Conservation (phyloP, 2,113 vertebrate genomes). For the Rhizomys pruinosus region DNA sequence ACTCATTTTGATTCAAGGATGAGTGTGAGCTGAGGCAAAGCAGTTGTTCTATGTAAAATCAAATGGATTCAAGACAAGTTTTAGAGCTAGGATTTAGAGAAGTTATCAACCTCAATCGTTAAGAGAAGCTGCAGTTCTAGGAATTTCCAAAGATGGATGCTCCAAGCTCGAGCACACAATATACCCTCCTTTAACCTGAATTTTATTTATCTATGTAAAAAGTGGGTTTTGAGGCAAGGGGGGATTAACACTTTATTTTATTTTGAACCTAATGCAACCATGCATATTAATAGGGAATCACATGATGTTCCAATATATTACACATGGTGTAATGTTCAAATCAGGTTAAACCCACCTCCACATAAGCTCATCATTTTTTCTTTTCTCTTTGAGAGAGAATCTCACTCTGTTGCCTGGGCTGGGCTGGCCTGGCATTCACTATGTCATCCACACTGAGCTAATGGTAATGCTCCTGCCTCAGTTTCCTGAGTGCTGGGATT, state of each 20-base stretch:
- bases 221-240: not conserved
- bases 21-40: not conserved
- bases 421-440: not conserved
- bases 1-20: slow-evolving; percentile 37
- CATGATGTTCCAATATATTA: not conserved
- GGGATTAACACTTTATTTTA: not conserved
- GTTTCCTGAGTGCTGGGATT: not conserved
- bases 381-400: not conserved
- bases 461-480: not conserved
- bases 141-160: not conserved
- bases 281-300: not conserved
- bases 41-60: not conserved
- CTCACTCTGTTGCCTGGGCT: not conserved
- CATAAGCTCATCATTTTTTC: not conserved
- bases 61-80: slow-evolving; percentile 28
- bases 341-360: not conserved
- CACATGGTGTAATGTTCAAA: not conserved
- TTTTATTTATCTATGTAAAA: slow-evolving; percentile 21
- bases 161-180: not conserved
- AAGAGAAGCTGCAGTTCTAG: not conserved
- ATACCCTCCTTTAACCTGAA: not conserved
- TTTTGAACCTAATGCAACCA: not conserved
- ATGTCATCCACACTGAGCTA: not conserved
- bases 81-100: slow-evolving; percentile 7
- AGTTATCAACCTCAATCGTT: not conserved